Evolutionary conservation across 2,113 vertebrate species (phyloP), one percentile per base, ranked within the genome.

Genomic region (Pelusios castaneus): DNA sequence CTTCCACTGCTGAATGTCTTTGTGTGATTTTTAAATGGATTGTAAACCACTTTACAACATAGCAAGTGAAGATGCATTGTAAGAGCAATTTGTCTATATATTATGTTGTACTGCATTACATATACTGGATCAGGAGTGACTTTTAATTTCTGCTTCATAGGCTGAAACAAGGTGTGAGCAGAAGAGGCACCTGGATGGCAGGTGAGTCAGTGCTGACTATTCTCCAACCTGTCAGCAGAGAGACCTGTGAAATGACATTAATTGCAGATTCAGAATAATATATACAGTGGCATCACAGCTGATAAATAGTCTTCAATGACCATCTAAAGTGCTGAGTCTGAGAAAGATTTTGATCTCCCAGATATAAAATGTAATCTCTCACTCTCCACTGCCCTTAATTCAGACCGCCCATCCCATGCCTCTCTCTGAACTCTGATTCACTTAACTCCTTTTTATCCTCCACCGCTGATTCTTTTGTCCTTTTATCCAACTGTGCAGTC

Each of bases 131-230:
- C 67, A 87, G 76, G 3, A 85, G 49, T 8, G 11, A 85, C 58
- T 90, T 94, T 89, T 31, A 93, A 29, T 83, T 89, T 67, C 84
- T 87, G 85, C 87, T 95, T 91, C 94, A 56, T 55, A 91, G 78
- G 52, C 81, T 56, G 38, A 95, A 94, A 91, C 82, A 85, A 41
- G 49, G 85, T 47, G 12, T 19, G 88, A 90, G 84, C 77, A 84
- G 70, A 90, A 43, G 19, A 83, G 14, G 51, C 41, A 52, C 88
- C 19, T 80, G 92, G 82, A 82, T 75, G 43, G 79, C 73, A 86
- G 82, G 92, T 63, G 80, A 93, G 80, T 54, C 82, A 88, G 81
- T 27, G 4, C 47, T 31, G 34, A 82, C 63, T 85, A 34, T 38
- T 83, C 41, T 82, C 90, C 49, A 86, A 81, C 49, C 92, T 89